Base-by-base conservation (phyloP, 1,140 invertebrate species). In the Drosophila bifasciata region DNA sequence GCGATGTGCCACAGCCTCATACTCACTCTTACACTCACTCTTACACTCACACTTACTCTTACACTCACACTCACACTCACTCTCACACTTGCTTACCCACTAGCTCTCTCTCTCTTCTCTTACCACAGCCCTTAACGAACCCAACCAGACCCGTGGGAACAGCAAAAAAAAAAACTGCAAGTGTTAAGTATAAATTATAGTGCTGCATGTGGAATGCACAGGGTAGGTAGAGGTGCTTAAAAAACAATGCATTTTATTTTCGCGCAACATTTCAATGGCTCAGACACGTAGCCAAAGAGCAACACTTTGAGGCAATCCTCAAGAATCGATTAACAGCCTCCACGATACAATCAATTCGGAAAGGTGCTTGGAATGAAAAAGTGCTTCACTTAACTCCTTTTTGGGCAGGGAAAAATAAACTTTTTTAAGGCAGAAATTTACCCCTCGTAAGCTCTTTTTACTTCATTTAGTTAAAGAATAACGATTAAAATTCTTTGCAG, bases 111-210 rank as follows among this genome's bases (percentile, higher is more conserved):
- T n/a, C n/a, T n/a, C n/a, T n/a, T n/a, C n/a, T n/a, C n/a, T n/a
- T n/a, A n/a, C n/a, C 46, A 21, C 13, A 45, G 19, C 40, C 64
- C 52, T 57, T 56, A 48, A 66, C 64, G 56, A 76, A 74, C 72
- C 60, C 66, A 68, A 73, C 70, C 71, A 70, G 48, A 72, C 44
- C n/a, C 17, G 15, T 28, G 21, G 46, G 32, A 13, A 7, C 28
- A 61, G 44, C 41, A 23, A 63, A 39, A 66, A 48, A 23, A 63
- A 39, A 66, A 36, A 71, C 36, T 28, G 71, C 64, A 83, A 88
- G 74, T 79, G 81, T 77, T 86, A 86, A 86, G 83, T 88, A 86
- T 86, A 80, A 86, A 83, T 86, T 86, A 86, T 86, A 58, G 77
- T 73, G 72, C 60, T 59, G 71, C 70, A 66, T 59, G 72, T 59